Percentiles rank a stretch among this genome's conserved stretches.
phyloP scores from a whole-genome alignment of 2,888 invertebrate species.

The Chirona hameri region DNA sequence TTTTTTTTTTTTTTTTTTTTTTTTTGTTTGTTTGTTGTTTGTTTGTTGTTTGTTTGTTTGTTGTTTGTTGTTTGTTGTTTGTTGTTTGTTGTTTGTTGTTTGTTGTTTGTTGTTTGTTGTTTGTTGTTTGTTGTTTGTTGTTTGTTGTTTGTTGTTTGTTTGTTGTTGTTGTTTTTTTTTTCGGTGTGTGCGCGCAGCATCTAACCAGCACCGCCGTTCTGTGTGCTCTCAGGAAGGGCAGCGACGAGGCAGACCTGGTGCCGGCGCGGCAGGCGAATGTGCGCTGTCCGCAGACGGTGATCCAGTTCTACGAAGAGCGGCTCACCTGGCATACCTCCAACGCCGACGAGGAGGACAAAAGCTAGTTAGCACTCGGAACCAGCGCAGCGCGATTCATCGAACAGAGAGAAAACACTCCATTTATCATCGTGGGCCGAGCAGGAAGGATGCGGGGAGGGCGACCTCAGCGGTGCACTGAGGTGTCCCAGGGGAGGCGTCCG shows the following conservation, averaged over 20 bases:
- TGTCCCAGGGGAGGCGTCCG: background rate
- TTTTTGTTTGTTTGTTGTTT: no score
- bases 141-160: no score
- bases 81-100: no score
- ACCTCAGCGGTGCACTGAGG: background rate
- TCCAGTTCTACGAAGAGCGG: slow-evolving; percentile 91
- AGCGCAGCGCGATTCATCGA: background rate
- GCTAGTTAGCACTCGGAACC: background rate
- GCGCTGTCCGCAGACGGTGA: slow-evolving; percentile 91
- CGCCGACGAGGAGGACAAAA: slow-evolving; percentile 43
- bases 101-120: no score
- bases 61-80: no score
- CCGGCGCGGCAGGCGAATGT: slow-evolving; percentile 85
- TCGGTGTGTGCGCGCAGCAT: no score
- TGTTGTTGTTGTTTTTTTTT: no score
- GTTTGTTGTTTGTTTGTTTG: no score
- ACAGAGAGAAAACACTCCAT: background rate
- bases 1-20: no score
- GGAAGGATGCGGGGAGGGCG: background rate
- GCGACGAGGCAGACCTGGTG: slow-evolving; percentile 91
- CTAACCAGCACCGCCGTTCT: slow-evolving; percentile 33
- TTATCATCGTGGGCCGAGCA: background rate
- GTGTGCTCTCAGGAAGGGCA: slow-evolving; percentile 63
- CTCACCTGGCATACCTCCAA: slow-evolving; percentile 77
- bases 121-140: no score